Evolutionary conservation across 2,888 invertebrate genomes (phyloP), one percentile per base, ranked within the genome.

Genomic region (Hyalella azteca): DNA sequence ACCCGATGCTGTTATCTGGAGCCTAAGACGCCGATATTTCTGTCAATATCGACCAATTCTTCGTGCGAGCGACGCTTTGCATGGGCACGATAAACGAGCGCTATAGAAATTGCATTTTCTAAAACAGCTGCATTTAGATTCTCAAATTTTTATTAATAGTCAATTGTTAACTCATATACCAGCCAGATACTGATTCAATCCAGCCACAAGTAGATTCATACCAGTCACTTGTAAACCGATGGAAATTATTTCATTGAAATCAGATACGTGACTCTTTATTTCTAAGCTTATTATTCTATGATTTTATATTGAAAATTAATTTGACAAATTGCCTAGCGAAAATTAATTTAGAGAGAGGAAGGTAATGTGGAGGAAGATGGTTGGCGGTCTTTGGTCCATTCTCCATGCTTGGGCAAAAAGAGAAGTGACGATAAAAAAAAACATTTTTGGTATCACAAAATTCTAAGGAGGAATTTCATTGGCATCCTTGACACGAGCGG

Each of bases 41-140:
- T 54, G 54, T 54, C 54, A 54, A 54, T 54, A 54, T 54, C 54
- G 54, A 54, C 26, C 54, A 54, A 29, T 54, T 54, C 29, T 29
- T 54, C 54, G 9, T n/a, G n/a, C n/a, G 54, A 26, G 54, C 7
- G 54, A 54, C 26, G 26, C 26, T 13, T 22, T 29, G 29, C 54
- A 26, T 54, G 3, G 22, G 22, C 54, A 13, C 54, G 4, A 7
- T 7, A 54, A 29, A 26, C 22, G 54, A 54, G 26, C 54, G 54
- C 13, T 54, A 26, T 9, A 54, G 54, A 22, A 11, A 26, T 54
- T 54, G 13, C 13, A 29, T 54, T 19, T 11, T 9, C 22, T 29
- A 22, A 54, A 54, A 54, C 13, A 54, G 22, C 54, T 9, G 26
- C 29, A 29, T 22, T 22, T 29, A 54, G 54, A 2, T n/a, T 11